Percentiles rank a stretch among this genome's conserved stretches.
phyloP scores from a whole-genome alignment of 2,888 invertebrate genomes.

The Zelleria hepariella region DNA sequence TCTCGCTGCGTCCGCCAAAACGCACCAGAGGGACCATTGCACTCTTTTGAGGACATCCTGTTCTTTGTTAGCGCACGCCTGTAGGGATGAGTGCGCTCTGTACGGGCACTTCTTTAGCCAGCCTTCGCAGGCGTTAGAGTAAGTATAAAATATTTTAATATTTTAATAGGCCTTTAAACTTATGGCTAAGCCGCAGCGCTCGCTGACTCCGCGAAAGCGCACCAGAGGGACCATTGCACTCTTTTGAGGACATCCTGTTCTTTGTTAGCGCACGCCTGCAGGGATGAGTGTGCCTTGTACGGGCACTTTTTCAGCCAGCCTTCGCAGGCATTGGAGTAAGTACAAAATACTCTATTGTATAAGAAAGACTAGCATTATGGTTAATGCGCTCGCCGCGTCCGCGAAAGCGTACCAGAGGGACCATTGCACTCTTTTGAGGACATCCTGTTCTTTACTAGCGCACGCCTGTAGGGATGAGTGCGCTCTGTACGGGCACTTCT shows the following conservation, averaged over 20 bases:
- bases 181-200: conserved; percentile 80
- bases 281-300: conserved; percentile 94
- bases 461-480: conserved; percentile 97
- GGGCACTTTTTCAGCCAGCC: conserved; percentile 87
- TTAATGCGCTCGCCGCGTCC: conserved; percentile 77
- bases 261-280: conserved; percentile 91
- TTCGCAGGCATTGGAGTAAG: conserved; percentile 76
- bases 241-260: conserved; percentile 90
- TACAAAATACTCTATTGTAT: too few relatives aligned
- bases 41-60: conserved; percentile 88
- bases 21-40: conserved; percentile 83
- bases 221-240: conserved; percentile 84
- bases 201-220: conserved; percentile 73
- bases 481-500: conserved; percentile 92
- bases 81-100: conserved; percentile 93
- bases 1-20: conserved; percentile 74
- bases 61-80: conserved; percentile 91
- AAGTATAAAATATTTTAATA: too few relatives aligned
- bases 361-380: too few relatives aligned
- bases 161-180: too few relatives aligned
- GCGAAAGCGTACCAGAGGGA: conserved; percentile 77
- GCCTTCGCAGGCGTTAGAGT: conserved; percentile 76
- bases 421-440: conserved; percentile 87
- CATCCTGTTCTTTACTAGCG: conserved; percentile 90
- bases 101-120: conserved; percentile 91